These are phyloP conservation scores for Aporrectodea caliginosa DNA, from an alignment of 1,140 invertebrate species.

Conservation along the genomic window DNA sequence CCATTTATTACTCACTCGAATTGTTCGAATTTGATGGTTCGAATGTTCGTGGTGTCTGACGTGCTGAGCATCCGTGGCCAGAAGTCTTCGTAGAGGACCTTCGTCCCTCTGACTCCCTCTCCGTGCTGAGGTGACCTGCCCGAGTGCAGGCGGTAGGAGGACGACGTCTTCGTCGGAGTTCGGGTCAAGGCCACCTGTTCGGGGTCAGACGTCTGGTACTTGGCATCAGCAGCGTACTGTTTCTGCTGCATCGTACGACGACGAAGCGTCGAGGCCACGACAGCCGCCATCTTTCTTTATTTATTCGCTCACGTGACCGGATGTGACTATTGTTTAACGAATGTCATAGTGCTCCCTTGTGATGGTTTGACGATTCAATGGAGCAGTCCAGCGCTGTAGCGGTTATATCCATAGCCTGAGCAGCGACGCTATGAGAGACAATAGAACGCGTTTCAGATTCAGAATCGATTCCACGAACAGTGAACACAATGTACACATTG, in stretches of 20 bases:
- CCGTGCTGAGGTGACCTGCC: neutral
- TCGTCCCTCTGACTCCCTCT: neutral
- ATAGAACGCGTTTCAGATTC: too few relatives aligned
- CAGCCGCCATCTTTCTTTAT: constrained; percentile 33
- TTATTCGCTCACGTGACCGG: neutral
- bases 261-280: constrained; percentile 32
- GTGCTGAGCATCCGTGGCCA: constrained; percentile 23
- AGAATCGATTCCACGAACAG: neutral
- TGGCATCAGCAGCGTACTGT: neutral
- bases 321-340: neutral
- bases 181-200: constrained; percentile 23
- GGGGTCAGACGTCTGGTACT: constrained; percentile 22
- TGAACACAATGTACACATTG: neutral
- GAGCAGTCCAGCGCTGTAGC: neutral
- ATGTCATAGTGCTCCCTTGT: neutral
- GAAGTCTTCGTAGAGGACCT: constrained; percentile 31
- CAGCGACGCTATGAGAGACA: too few relatives aligned
- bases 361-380: neutral
- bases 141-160: constrained; percentile 13
- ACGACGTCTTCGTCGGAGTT: constrained; percentile 18
- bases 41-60: constrained; percentile 17
- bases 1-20: constrained; percentile 35
- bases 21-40: constrained; percentile 19
- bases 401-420: neutral
- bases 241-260: constrained; percentile 30